phyloP scores from a whole-genome alignment of 2,797 vertebrate species.

The Myotis myotis region DNA sequence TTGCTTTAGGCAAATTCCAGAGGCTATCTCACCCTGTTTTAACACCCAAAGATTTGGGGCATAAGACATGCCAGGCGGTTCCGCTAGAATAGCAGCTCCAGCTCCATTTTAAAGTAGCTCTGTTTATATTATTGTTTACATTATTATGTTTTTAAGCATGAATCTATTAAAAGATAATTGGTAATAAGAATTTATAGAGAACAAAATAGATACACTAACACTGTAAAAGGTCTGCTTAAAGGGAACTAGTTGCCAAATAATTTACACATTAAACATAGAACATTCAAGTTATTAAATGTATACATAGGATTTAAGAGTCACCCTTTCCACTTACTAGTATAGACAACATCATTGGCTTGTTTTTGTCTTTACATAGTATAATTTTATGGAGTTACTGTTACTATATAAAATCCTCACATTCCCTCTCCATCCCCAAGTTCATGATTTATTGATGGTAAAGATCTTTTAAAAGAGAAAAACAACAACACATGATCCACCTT shows the following conservation, averaged over 20 bases:
- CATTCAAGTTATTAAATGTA: constrained; percentile 11
- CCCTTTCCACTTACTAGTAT: background rate
- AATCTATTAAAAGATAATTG: no score
- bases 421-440: background rate
- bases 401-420: constrained; percentile 7
- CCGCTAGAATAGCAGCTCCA: background rate
- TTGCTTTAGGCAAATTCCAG: background rate
- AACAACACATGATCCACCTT: background rate
- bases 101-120: background rate
- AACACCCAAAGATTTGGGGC: background rate
- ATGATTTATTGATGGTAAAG: background rate
- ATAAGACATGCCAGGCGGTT: background rate
- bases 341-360: background rate
- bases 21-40: background rate
- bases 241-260: constrained; percentile 17
- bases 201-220: background rate
- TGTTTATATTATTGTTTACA: no score
- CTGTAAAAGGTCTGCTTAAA: background rate
- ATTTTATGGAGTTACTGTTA: background rate
- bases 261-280: background rate
- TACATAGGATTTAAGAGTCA: background rate
- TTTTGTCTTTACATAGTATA: background rate
- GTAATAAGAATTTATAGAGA: no score
- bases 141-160: no score
- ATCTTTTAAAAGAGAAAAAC: background rate